phyloP scores from a whole-genome alignment of 2,888 invertebrate genomes.

The Augiades crinisus region DNA sequence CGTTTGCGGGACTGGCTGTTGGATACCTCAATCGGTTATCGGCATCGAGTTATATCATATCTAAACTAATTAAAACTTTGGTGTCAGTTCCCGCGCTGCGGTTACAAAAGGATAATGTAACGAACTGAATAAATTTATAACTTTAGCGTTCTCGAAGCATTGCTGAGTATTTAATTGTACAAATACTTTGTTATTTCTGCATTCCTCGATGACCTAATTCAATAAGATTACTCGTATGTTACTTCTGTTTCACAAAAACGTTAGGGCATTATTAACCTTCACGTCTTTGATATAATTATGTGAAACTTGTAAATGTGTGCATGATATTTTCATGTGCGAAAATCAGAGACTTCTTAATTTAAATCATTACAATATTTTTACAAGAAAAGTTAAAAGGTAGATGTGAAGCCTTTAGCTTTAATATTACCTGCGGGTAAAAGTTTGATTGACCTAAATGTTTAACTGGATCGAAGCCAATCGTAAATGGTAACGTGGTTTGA shows the following conservation, averaged over 20 bases:
- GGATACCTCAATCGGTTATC: conserved; percentile 22
- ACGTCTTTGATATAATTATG: too few species aligned
- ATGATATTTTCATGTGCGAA: neutral
- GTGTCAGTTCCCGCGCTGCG: conserved; percentile 11
- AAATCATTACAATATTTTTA: neutral
- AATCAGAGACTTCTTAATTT: neutral
- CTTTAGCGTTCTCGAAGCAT: conserved; percentile 26
- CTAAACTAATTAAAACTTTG: conserved; percentile 20
- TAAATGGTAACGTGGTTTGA: neutral
- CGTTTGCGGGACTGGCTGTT: conserved; percentile 12
- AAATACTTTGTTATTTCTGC: too few species aligned
- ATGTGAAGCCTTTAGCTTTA: neutral
- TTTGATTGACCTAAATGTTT: conserved; percentile 1
- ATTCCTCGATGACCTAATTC: too few species aligned
- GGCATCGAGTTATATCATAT: conserved; percentile 17
- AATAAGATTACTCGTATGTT: too few species aligned
- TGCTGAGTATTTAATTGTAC: neutral
- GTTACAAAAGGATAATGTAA: conserved; percentile 16
- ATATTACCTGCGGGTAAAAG: neutral
- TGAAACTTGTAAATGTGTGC: too few species aligned
- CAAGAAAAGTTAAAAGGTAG: too few species aligned
- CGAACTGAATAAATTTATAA: conserved; percentile 21
- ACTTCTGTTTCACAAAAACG: too few species aligned
- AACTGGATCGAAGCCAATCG: conserved; percentile 4
- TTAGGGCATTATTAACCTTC: too few species aligned